Base-by-base conservation (phyloP, 2,797 vertebrate genomes). In the Clarias platycephalus region DNA sequence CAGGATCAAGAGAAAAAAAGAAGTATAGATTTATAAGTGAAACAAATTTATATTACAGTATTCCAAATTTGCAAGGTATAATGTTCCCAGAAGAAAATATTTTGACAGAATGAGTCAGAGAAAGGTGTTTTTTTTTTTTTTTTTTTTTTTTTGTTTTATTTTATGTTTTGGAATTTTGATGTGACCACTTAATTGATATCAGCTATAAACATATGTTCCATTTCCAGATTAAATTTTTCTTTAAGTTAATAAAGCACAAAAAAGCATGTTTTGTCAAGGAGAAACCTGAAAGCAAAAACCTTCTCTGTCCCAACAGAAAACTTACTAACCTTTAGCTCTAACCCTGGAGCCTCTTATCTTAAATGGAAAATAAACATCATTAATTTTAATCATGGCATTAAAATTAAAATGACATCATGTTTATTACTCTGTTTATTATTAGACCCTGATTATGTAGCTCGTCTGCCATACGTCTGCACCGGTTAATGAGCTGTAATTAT, bases 361-460 rank as follows among this genome's bases (percentile, higher is more conserved):
- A 55, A 75, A 31, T 18, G 7, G 18, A 55, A 28, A 31, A 26
- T 53, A 53, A 49, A 71, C 68, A 15, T 49, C 37, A 49, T 72
- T 67, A 6, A 2, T 26, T 31, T 49, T 49, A 12, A 49, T 49
- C 44, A 49, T 49, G 44, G 2, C 44, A 49, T 49, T 49, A 2
- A 49, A 49, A 49, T 49, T 34, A 31, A 24, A 76, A 76, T 34
- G 6, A 13, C 5, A 76, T 58, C 1, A 24, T 58, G 28, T 58
- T 76, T 55, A 18, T 57, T 75, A 75, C 28, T 75, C 26, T 2
- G 26, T 55, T 75, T 28, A 75, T 75, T 55, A 57, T 57, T 75
- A 53, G 72, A 57, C 3, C 4, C 26, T 1, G 24, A 49, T 74
- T 74, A 53, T 53, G 49, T 57, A 75, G 8, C 4, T 22, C n/a